These are phyloP conservation scores for Acromyrmex echinatior DNA, from an alignment of 1,140 invertebrate genomes.

Conservation along the genomic window DNA sequence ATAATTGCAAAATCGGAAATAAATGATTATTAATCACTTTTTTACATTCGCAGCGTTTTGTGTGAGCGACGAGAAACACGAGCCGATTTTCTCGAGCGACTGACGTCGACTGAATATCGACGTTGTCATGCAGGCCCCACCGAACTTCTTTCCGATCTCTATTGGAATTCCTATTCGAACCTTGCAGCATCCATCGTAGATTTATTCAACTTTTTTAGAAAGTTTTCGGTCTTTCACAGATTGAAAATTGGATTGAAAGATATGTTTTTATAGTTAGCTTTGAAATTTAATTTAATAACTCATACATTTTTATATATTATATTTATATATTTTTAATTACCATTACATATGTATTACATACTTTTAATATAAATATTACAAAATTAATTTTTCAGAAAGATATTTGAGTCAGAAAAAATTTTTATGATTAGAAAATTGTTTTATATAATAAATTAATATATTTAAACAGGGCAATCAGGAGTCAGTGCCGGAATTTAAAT, in stretches of 20 bases:
- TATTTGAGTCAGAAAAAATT: background rate
- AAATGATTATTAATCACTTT: background rate
- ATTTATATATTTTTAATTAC: background rate
- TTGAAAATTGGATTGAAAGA: background rate
- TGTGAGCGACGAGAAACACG: conserved; percentile 33
- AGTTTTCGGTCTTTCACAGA: background rate
- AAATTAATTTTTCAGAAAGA: background rate
- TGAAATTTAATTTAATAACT: background rate
- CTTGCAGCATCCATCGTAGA: background rate
- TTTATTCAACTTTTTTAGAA: background rate
- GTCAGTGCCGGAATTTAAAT: too few relatives aligned
- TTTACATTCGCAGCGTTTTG: background rate
- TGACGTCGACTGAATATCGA: conserved; percentile 69
- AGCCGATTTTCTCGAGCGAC: conserved; percentile 71
- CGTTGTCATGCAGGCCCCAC: conserved; percentile 16
- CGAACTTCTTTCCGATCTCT: conserved; percentile 25
- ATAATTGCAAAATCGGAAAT: background rate
- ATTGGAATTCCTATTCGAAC: background rate
- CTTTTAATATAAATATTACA: background rate
- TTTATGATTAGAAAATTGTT: background rate
- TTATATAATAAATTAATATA: background rate
- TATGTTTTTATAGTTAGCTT: background rate
- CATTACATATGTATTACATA: background rate
- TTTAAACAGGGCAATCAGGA: too few relatives aligned
- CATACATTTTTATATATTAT: background rate